Conservation (phyloP, 2,113 vertebrate genomes). For the Rynchops niger region DNA sequence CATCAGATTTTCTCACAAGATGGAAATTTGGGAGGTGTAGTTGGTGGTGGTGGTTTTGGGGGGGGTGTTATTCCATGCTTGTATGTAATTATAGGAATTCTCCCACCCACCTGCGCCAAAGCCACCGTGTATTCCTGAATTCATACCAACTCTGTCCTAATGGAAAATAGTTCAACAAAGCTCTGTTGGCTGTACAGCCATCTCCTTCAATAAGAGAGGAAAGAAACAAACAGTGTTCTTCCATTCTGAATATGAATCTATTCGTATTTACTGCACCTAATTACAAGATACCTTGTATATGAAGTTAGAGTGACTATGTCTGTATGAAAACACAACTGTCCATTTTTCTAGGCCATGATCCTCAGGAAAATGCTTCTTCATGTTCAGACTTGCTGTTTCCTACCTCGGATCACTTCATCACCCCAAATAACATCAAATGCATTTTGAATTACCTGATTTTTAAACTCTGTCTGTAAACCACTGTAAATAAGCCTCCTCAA, state of each 20-base stretch:
- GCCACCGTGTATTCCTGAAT: background rate
- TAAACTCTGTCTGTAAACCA: background rate
- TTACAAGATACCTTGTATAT: background rate
- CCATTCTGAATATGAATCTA: background rate
- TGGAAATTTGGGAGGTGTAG: background rate
- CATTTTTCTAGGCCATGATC: background rate
- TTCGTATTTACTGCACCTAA: background rate
- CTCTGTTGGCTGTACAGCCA: background rate
- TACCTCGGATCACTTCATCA: background rate
- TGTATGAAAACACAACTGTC: background rate
- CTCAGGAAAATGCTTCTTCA: background rate
- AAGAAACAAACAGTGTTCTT: background rate
- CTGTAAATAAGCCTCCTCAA: background rate
- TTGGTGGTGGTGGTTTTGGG: accelerated
- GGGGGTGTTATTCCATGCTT: background rate
- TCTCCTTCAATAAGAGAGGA: background rate
- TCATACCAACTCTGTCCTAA: background rate
- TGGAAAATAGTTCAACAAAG: background rate
- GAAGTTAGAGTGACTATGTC: background rate
- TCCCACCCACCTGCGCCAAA: background rate
- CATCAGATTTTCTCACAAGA: background rate
- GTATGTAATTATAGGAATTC: background rate
- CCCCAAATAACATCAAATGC: background rate
- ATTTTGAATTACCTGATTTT: background rate
- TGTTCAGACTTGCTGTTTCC: background rate